These are phyloP conservation scores for Bombus pascuorum DNA, from an alignment of 1,140 invertebrate species.

Conservation along the genomic window DNA sequence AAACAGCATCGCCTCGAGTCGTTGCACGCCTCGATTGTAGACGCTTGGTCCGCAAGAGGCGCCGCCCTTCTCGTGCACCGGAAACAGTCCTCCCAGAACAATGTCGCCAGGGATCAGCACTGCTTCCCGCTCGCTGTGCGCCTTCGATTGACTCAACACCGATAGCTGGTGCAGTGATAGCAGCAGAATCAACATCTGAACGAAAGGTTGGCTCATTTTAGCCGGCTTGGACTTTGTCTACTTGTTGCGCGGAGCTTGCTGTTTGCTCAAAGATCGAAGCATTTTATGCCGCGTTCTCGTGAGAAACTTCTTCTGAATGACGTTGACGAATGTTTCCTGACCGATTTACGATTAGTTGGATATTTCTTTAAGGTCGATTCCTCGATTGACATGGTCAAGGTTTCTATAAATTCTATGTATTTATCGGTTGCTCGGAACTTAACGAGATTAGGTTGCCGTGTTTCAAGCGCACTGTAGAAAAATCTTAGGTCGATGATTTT, in stretches of 20 bases:
- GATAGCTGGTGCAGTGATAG: conserved; percentile 52
- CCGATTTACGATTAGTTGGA: not conserved
- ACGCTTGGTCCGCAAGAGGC: conserved; percentile 88
- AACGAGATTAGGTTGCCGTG: not conserved
- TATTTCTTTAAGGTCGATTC: not conserved
- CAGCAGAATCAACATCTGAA: conserved; percentile 56
- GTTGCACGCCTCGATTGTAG: conserved; percentile 90
- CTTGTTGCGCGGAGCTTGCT: not conserved
- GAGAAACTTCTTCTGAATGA: not conserved
- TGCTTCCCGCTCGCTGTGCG: conserved; percentile 70
- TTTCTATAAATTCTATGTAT: not conserved
- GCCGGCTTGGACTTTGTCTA: not conserved
- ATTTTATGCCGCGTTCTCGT: conserved; percentile 12
- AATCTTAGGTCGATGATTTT: conserved; percentile 12
- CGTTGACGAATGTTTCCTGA: too few relatives aligned
- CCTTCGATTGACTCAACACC: conserved; percentile 44
- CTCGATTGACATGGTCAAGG: not conserved
- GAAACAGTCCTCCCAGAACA: conserved; percentile 90
- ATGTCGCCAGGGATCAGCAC: conserved; percentile 86
- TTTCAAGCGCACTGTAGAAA: not conserved
- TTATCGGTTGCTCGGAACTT: not conserved
- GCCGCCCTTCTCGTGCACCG: conserved; percentile 88
- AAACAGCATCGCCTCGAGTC: conserved; percentile 93
- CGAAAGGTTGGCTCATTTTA: conserved; percentile 66
- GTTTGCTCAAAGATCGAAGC: conserved; percentile 19